phyloP scores from a whole-genome alignment of 2,797 vertebrate species.

The Phoebastria nigripes region DNA sequence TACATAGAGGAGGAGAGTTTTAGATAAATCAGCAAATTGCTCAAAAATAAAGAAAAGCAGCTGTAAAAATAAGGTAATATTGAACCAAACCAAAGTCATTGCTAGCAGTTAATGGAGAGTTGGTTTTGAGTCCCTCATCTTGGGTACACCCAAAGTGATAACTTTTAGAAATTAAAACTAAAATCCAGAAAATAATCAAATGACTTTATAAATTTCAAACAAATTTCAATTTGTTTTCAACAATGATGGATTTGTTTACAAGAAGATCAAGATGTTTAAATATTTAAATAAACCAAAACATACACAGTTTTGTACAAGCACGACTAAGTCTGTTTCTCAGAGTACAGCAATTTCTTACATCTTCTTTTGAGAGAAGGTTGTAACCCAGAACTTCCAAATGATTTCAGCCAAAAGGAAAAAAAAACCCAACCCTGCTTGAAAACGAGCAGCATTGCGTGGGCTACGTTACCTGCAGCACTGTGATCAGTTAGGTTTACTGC shows the following conservation, averaged over 20 bases:
- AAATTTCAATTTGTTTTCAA: not conserved
- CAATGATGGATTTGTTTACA: not conserved
- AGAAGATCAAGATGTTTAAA: not conserved
- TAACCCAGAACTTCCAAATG: not conserved
- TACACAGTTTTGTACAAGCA: not conserved
- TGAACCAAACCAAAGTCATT: not conserved
- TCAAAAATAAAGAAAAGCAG: not conserved
- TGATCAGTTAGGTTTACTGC: conserved; percentile 69
- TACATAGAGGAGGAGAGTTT: not conserved
- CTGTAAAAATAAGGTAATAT: not conserved
- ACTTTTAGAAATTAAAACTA: not conserved
- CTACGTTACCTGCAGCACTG: conserved; percentile 80
- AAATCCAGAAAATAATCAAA: not conserved
- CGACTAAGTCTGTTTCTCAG: not conserved
- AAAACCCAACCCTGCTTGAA: not conserved
- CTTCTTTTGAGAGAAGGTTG: not conserved
- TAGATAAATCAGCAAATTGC: not conserved
- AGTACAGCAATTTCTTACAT: not conserved
- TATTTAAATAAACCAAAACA: not conserved
- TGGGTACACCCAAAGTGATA: not conserved
- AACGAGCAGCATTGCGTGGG: rapidly evolving
- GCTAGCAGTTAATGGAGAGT: not conserved
- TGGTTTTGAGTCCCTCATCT: not conserved
- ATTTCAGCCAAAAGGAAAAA: not conserved
- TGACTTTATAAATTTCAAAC: not conserved